These are phyloP conservation scores for Mus spretus DNA, from an alignment of 2,797 vertebrate species.

Conservation along the genomic window DNA sequence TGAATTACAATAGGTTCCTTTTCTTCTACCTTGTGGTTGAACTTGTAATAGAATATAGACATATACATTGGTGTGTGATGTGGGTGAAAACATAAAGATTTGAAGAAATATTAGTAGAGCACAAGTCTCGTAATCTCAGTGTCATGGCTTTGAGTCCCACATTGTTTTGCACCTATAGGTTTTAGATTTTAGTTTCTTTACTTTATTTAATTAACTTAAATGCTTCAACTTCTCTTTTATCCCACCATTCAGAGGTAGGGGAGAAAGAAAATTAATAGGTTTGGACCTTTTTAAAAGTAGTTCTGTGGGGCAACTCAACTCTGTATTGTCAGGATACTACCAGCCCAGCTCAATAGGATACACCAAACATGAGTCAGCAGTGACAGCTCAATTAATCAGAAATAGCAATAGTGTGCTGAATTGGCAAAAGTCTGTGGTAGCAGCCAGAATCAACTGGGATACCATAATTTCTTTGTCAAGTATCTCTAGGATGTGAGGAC, in stretches of 20 bases:
- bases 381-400: not conserved
- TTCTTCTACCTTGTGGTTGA: not conserved
- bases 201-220: not conserved
- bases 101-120: not conserved
- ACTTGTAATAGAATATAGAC: not conserved
- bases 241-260: not conserved
- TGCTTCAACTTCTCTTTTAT: not conserved
- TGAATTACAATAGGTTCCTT: not conserved
- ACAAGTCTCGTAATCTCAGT: not conserved
- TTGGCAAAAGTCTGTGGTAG: not conserved
- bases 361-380: not conserved
- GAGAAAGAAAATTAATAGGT: not conserved
- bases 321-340: not conserved
- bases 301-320: not conserved
- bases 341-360: not conserved
- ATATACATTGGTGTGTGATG: not conserved
- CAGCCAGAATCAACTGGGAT: not conserved
- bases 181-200: not conserved
- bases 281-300: not conserved
- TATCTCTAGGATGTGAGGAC: not conserved
- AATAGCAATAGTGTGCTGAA: not conserved
- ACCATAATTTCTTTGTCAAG: not conserved
- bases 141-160: not conserved
- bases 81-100: not conserved
- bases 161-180: not conserved